These are phyloP conservation scores for Sternarchorhynchus goeldii DNA, from an alignment of 2,797 vertebrate genomes.

Conservation along the genomic window DNA sequence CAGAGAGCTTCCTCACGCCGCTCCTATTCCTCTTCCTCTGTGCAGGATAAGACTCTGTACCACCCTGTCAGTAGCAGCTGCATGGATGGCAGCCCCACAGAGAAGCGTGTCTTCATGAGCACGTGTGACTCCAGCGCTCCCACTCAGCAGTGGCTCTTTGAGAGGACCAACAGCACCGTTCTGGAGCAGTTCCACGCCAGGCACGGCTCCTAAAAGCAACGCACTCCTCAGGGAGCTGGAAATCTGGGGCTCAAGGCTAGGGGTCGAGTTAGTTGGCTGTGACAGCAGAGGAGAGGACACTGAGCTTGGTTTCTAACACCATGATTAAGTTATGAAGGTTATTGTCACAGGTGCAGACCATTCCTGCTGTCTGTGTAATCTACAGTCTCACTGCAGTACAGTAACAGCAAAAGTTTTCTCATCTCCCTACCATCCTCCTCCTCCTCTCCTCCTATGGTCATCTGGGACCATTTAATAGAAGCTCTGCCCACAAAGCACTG, in stretches of 20 bases:
- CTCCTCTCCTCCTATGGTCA: not conserved
- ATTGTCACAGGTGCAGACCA: too few relatives aligned
- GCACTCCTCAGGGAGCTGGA: not conserved
- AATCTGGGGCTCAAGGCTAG: not conserved
- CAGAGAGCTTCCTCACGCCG: not conserved
- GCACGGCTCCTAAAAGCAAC: conserved; percentile 61
- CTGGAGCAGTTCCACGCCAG: conserved; percentile 85
- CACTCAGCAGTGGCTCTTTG: conserved; percentile 93
- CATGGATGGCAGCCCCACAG: conserved; percentile 82
- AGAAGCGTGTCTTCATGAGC: conserved; percentile 90
- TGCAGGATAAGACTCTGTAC: conserved; percentile 87
- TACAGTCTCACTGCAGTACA: too few relatives aligned
- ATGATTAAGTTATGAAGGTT: too few relatives aligned
- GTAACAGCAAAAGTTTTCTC: not conserved
- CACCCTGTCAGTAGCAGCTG: conserved; percentile 93
- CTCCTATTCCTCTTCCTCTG: not conserved
- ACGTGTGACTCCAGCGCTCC: conserved; percentile 81
- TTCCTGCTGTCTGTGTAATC: too few relatives aligned
- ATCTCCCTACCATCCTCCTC: not conserved
- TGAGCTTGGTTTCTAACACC: too few relatives aligned
- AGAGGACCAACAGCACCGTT: conserved; percentile 88
- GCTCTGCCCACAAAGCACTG: too few relatives aligned
- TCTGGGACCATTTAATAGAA: not conserved
- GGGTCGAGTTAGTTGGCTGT: not conserved
- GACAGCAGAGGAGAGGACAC: too few relatives aligned